Base-by-base conservation (phyloP, 2,888 invertebrate genomes). In the Calameuta pallipes region DNA sequence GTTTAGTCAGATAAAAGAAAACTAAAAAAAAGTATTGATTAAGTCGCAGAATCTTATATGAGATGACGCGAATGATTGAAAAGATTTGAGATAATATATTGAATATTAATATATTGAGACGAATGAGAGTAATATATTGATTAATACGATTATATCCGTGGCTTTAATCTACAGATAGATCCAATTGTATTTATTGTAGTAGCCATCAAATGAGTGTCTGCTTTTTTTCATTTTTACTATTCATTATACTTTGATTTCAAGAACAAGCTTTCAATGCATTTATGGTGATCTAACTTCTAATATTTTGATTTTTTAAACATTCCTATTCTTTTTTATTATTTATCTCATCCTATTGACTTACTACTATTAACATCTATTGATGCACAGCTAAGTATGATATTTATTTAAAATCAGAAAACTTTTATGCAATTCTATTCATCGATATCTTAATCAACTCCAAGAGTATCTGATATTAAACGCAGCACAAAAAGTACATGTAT, bases 61-160 rank as follows among this genome's bases (percentile, higher is more conserved):
- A 56, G 56, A 56, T 56, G 23, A 23, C 56, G 56, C 15, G 56
- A 56, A 56, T 9, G 36, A 41, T 76, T 76, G 37, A 76, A 41
- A 30, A 56, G 31, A 69, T 78, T 80, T 77, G 77, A 83, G 77
- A 83, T 82, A 86, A 81, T 83, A 82, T 84, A 85, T 86, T 84
- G 85, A 80, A 85, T 85, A 84, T 83, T 85, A 84, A 85, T 85
- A 85, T 86, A 86, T 85, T 80, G 82, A 80, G 77, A 81, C 79
- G 74, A 73, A 78, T 31, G 68, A 79, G 56, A 82, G 80, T 80
- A 82, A 80, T 80, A 83, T 76, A 81, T 78, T 83, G 80, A 85
- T 81, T 84, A 84, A 85, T 85, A 84, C 23, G 56, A 56, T 23
- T 56, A 56, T 56, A 56, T 56, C 23, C 56, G 56, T 56, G 56